Evolutionary conservation across 2,888 invertebrate genomes (phyloP), one percentile per base, ranked within the genome.

Genomic region (Drosophila mercatorum): DNA sequence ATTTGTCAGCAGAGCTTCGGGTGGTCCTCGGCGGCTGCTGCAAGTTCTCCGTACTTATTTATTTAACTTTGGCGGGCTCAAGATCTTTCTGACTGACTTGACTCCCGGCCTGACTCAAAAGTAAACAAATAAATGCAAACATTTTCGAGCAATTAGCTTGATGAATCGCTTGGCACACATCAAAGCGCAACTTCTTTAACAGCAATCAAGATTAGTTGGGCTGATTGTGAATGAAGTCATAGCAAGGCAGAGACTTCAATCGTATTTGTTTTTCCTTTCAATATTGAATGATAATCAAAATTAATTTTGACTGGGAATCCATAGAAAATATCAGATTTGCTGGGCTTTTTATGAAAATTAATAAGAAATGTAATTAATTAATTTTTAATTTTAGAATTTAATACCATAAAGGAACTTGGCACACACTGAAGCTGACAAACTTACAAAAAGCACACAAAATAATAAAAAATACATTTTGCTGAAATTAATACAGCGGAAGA

Each of bases 31-130:
- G 1, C n/a, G 31, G 51, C 72, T 69, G 57, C 72, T 80, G 82
- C 78, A 83, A 59, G 78, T 63, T 86, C 57, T 38, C n/a, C 51
- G 1, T 43, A 67, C 38, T 66, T 83, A 83, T 82, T 82, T 85
- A 82, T 78, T 78, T 73, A 62, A 43, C 69, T 78, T 65, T 68
- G 69, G 57, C 62, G 56, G 68, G 43, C 67, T 61, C 60, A 26
- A 71, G 28, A 31, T 55, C 28, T 28, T 41, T 47, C 44, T 53
- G 36, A 22, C n/a, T 49, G 44, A 41, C 38, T n/a, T 28, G 46
- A 5, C 46, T 28, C 46, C 14, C 14, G 14, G 12, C 28, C 43
- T 38, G 28, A 28, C 43, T 40, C 40, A 40, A 75, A 22, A 53
- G 56, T 75, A 75, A 75, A 70, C 76, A 75, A 40, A 75, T 70